Evolutionary conservation across 2,113 vertebrate genomes (phyloP), one percentile per base, ranked within the genome.

Genomic region (Anser brachyrhynchus): DNA sequence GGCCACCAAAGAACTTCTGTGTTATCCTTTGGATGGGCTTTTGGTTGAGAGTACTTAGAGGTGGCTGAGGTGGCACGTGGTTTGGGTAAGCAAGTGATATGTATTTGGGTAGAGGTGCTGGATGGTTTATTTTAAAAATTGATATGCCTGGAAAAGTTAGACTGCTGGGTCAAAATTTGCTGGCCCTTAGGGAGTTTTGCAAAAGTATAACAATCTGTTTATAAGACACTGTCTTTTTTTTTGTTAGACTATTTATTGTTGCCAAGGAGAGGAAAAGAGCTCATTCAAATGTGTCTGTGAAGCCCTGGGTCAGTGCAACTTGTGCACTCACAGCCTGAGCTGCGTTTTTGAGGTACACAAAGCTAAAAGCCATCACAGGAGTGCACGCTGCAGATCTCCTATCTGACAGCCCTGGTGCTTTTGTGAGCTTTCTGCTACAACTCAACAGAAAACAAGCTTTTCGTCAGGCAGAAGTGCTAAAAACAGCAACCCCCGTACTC

Each of bases 201-300:
- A 54, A 14, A 86, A 64, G 35, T 61, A n/a, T 69, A 69, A 57
- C 57, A 90, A 57, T 71, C 61, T 75, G 33, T 80, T 92, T 92
- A 69, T 81, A 52, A 76, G 91, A 41, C 2, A 13, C 41, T 61
- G 20, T 52, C 35, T 75, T 59, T 67, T 84, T 35, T 94, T 89
- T 89, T 37, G 81, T 87, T 72, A 81, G 88, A 33, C 88, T 83
- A 91, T 55, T 87, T 82, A 11, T 54, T 73, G 84, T 62, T 87
- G 39, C 92, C 83, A 65, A 75, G 76, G 64, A 86, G 79, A 71
- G 87, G 49, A 46, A 28, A 41, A 51, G 51, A 67, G 43, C 65
- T 70, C 9, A 3, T 86, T 93, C 70, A 57, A 25, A 51, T 65
- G 64, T 6, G 2, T 5, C 1, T 62, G 64, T 70, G 93, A 28